Evolutionary conservation across 1,140 invertebrate genomes (phyloP).

Genomic region (Rhizoglyphus robini): DNA sequence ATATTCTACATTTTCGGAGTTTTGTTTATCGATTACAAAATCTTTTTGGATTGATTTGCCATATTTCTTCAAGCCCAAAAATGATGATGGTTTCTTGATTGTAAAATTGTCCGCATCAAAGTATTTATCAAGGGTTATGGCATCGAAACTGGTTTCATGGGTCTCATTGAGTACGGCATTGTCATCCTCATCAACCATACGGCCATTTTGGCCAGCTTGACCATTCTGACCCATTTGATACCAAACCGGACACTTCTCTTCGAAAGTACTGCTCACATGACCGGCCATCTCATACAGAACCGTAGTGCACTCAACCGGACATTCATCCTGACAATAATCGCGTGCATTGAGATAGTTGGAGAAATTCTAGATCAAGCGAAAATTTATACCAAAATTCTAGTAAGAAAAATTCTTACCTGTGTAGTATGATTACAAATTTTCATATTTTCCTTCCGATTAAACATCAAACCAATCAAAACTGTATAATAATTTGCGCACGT

Average conservation of each 20-base stretch:
- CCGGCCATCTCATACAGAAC: background rate
- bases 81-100: no score
- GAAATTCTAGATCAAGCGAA: background rate
- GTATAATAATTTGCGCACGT: constrained; percentile 2
- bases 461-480: background rate
- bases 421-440: constrained; percentile 4
- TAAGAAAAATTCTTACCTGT: background rate
- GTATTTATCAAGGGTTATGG: no score
- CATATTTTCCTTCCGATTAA: background rate
- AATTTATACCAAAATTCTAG: background rate
- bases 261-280: background rate
- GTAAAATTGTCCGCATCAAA: no score
- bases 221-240: background rate
- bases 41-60: no score
- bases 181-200: no score
- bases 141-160: no score
- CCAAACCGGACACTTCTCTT: background rate
- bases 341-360: background rate
- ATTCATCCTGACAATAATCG: background rate
- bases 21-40: no score
- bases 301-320: background rate
- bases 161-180: no score
- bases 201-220: no score
- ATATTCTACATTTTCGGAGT: no score
- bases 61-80: no score